Evolutionary conservation across 2,888 invertebrate species (phyloP).

Genomic region (Drosophila imparisetae): DNA sequence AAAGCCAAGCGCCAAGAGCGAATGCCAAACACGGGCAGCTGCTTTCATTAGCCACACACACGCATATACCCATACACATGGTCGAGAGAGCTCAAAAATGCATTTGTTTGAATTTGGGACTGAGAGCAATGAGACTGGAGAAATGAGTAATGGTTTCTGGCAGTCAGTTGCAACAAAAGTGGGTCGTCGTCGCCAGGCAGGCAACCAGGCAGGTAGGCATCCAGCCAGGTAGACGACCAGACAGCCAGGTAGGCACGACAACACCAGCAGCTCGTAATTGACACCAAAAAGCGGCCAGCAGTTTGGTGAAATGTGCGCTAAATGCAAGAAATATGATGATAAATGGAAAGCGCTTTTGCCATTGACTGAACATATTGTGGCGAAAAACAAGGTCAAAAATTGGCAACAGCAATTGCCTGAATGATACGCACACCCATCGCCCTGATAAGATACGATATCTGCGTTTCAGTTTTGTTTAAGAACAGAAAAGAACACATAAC

Average conservation of each 20-base stretch:
- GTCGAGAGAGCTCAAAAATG: slow-evolving; percentile 69
- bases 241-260: neutral
- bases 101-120: slow-evolving; percentile 77
- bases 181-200: slow-evolving; percentile 63
- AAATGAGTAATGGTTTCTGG: slow-evolving; percentile 63
- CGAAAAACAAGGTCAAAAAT: slow-evolving; percentile 50
- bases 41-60: slow-evolving; percentile 61
- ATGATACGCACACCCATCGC: slow-evolving; percentile 24
- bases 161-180: slow-evolving; percentile 60
- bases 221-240: neutral
- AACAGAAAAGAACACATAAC: slow-evolving; percentile 11
- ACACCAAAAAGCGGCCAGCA: slow-evolving; percentile 47
- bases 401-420: slow-evolving; percentile 46
- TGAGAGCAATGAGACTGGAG: slow-evolving; percentile 43
- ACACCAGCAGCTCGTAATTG: slow-evolving; percentile 37
- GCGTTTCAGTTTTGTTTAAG: neutral
- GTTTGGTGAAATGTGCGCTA: slow-evolving; percentile 68
- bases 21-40: slow-evolving; percentile 45
- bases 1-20: slow-evolving; percentile 72
- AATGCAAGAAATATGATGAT: slow-evolving; percentile 74
- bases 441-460: slow-evolving; percentile 56
- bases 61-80: slow-evolving; percentile 33
- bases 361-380: slow-evolving; percentile 33
- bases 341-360: slow-evolving; percentile 58
- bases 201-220: slow-evolving; percentile 16